phyloP scores from a whole-genome alignment of 1,140 invertebrate species.

The Cephus cinctus region DNA sequence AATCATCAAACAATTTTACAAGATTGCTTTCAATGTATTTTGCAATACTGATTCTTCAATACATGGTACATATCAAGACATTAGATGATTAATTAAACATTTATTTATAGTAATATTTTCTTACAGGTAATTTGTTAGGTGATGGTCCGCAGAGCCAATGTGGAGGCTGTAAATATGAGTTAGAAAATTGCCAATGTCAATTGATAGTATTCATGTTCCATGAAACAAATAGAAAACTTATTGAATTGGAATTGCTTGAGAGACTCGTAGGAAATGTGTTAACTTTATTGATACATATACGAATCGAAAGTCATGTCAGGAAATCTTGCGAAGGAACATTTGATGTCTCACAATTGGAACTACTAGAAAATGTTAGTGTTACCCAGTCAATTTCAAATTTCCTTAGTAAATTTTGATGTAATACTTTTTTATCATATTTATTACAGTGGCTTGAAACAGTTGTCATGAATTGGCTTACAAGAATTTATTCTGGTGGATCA shows the following conservation, averaged over 20 bases:
- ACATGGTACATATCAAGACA: conserved; percentile 30
- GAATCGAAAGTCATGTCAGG: conserved; percentile 78
- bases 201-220: conserved; percentile 75
- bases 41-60: conserved; percentile 53
- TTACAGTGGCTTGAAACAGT: conserved; percentile 78
- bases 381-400: no score
- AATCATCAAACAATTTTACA: conserved; percentile 75
- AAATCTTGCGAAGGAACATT: conserved; percentile 80
- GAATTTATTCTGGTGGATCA: conserved; percentile 70
- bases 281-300: conserved; percentile 76
- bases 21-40: conserved; percentile 74
- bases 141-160: conserved; percentile 65
- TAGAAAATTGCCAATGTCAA: conserved; percentile 72
- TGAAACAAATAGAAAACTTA: conserved; percentile 70
- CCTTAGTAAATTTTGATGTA: no score
- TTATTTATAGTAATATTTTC: conserved; percentile 10
- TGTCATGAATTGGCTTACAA: conserved; percentile 79
- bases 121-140: conserved; percentile 56
- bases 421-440: no score
- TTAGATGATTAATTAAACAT: background rate
- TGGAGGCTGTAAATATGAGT: conserved; percentile 69
- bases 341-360: conserved; percentile 72
- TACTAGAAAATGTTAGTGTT: conserved; percentile 66
- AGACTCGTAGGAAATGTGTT: conserved; percentile 77
- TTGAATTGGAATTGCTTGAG: conserved; percentile 76